These are phyloP conservation scores for Dromococcyx pavoninus DNA, from an alignment of 2,797 vertebrate species.

Conservation along the genomic window DNA sequence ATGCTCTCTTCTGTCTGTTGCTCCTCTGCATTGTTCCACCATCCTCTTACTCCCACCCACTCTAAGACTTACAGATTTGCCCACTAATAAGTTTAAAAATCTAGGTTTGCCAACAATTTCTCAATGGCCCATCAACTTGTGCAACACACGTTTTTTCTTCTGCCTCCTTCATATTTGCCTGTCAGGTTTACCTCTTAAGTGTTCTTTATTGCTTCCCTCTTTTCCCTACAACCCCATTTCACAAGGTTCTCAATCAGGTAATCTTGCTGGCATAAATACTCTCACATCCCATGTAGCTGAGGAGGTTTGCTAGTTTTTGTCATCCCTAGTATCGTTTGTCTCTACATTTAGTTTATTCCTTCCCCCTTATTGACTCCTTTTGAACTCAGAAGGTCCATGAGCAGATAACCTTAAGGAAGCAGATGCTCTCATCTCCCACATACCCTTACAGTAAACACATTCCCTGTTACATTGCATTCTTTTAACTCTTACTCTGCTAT, in stretches of 20 bases:
- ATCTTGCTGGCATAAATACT: not conserved
- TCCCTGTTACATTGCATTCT: not conserved
- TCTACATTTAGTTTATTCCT: not conserved
- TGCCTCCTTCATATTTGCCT: not conserved
- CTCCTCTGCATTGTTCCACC: not conserved
- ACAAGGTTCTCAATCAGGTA: not conserved
- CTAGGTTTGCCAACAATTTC: not conserved
- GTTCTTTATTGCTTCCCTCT: not conserved
- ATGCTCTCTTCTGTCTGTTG: not conserved
- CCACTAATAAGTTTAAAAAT: not conserved
- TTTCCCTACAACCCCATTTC: not conserved
- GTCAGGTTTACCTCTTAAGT: not conserved
- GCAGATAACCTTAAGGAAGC: not conserved
- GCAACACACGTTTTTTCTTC: not conserved
- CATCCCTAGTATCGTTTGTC: not conserved
- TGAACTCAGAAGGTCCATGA: not conserved
- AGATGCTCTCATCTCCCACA: not conserved
- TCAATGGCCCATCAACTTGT: not conserved
- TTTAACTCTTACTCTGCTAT: not conserved
- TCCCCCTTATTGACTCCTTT: not conserved
- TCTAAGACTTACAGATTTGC: not conserved
- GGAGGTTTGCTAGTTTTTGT: not conserved
- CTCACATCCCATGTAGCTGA: not conserved
- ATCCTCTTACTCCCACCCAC: not conserved
- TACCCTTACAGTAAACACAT: not conserved